Base-by-base conservation (phyloP, 2,113 vertebrate genomes). In the Psittacus erithacus region DNA sequence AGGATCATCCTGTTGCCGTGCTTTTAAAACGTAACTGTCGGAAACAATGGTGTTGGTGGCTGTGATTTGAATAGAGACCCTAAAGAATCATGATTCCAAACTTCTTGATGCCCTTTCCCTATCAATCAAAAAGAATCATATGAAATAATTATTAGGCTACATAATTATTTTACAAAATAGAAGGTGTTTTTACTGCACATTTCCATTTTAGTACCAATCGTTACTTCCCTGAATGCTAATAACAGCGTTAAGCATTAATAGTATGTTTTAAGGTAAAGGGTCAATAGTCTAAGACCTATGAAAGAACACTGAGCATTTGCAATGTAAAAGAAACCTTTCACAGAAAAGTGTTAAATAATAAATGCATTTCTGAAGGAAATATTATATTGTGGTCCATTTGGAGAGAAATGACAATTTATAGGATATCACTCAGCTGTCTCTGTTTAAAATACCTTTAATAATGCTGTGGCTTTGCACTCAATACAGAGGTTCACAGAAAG, bases 131-230 rank as follows among this genome's bases (percentile, higher is more conserved):
- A 95, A 90, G 89, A 98, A 91, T 94, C 73, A 1, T 88, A 95
- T 96, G 94, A 97, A 96, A 98, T 98, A 98, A 98, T 98, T 97
- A 97, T 96, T 96, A 97, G 91, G 90, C 94, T 82, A 91, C 88
- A 88, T 96, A 97, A 98, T 97, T 97, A 97, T 97, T 98, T 98
- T 96, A 97, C 93, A 95, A 96, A 97, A 95, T 94, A 97, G 97
- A 97, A 97, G 91, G 92, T 95, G 94, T 95, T 96, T 96, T 95
- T 86, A 94, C 85, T 78, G 64, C 65, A 82, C 85, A 96, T 96
- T 95, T 97, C 88, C 97, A 97, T 97, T 95, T 94, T 96, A 73
- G 86, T 53, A 82, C 94, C 68, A 62, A 83, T 97, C 86, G 86
- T 96, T 96, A 89, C 89, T 93, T 94, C 75, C 55, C 67, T 81